Evolutionary conservation across 2,888 invertebrate genomes (phyloP).

Genomic region (Ennomos quercinarius): DNA sequence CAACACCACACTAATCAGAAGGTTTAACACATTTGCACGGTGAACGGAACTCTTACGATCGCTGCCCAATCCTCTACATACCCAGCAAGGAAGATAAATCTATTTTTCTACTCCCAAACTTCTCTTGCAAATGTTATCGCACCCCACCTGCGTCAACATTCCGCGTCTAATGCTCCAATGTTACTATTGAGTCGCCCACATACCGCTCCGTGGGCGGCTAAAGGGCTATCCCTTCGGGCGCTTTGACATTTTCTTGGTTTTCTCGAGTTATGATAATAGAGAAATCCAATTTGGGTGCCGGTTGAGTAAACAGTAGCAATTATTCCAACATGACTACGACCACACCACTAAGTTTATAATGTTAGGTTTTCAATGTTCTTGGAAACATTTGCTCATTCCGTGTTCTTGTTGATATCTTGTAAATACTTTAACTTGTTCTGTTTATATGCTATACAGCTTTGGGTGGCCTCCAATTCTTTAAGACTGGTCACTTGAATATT

Average conservation of each 20-base stretch:
- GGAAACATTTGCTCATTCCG: too few relatives aligned
- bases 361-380: background rate
- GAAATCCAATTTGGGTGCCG: slow-evolving; percentile 31
- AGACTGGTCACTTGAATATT: too few relatives aligned
- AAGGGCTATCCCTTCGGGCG: slow-evolving; percentile 33
- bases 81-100: background rate
- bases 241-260: slow-evolving; percentile 31
- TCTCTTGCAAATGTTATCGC: background rate
- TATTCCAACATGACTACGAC: background rate
- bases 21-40: background rate
- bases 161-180: slow-evolving; percentile 8
- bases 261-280: slow-evolving; percentile 28
- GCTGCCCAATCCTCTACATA: too few relatives aligned
- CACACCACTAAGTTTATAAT: background rate
- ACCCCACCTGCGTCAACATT: slow-evolving; percentile 17
- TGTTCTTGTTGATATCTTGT: too few relatives aligned
- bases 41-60: too few relatives aligned
- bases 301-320: slow-evolving; percentile 7
- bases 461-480: too few relatives aligned
- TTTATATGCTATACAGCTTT: too few relatives aligned
- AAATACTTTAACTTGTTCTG: too few relatives aligned
- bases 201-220: slow-evolving; percentile 28
- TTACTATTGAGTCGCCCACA: slow-evolving; percentile 27
- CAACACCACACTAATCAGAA: background rate
- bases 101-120: background rate